phyloP scores from a whole-genome alignment of 2,113 vertebrate species.

The Lepus timidus region DNA sequence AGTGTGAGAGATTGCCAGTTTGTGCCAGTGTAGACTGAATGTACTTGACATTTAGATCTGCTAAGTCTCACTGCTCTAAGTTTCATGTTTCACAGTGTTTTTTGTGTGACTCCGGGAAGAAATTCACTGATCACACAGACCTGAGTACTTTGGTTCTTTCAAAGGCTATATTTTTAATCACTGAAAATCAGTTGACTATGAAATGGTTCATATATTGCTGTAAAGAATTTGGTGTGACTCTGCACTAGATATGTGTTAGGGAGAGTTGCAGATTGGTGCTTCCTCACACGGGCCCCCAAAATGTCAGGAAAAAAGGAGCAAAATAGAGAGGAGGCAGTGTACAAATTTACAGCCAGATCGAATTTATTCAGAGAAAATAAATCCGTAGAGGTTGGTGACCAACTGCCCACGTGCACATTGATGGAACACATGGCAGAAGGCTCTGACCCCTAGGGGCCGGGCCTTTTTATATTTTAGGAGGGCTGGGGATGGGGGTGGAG shows the following conservation, averaged over 20 bases:
- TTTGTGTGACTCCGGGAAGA: not conserved
- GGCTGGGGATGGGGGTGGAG: no score
- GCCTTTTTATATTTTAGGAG: no score
- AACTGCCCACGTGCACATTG: no score
- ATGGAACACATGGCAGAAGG: no score
- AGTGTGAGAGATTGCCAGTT: not conserved
- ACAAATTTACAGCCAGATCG: no score
- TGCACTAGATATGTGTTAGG: not conserved
- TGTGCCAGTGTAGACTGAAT: not conserved
- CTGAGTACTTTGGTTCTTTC: conserved; percentile 7
- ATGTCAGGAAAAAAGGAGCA: no score
- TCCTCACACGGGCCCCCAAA: no score
- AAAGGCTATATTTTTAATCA: not conserved
- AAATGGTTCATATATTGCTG: not conserved
- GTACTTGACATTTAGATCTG: not conserved
- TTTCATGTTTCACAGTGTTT: not conserved
- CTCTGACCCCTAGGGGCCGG: no score
- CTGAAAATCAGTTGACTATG: conserved; percentile 24
- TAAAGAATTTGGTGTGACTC: conserved; percentile 43
- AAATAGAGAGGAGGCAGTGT: no score
- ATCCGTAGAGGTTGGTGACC: no score
- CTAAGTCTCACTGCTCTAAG: not conserved
- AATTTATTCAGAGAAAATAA: no score
- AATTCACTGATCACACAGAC: not conserved
- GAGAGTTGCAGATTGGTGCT: not conserved